phyloP scores from a whole-genome alignment of 2,113 vertebrate genomes.

The Sylvilagus bachmani region DNA sequence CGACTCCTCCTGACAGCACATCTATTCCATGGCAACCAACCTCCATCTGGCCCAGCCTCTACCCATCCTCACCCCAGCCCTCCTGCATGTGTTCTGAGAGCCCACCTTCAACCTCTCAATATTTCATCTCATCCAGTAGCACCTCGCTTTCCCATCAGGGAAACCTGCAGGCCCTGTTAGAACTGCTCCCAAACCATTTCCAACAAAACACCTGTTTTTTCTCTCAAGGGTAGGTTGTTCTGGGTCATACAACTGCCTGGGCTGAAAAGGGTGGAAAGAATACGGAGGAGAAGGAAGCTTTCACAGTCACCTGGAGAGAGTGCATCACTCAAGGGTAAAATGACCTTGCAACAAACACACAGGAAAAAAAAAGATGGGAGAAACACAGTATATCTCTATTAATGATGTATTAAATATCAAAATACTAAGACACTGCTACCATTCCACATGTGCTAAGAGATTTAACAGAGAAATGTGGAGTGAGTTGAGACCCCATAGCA shows the following conservation, averaged over 20 bases:
- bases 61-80: background rate
- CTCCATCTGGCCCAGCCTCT: background rate
- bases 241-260: background rate
- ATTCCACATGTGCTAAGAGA: background rate
- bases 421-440: background rate
- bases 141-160: background rate
- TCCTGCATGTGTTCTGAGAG: fast-evolving
- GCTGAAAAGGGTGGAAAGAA: background rate
- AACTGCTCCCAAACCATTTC: background rate
- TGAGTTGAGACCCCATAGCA: background rate
- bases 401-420: background rate
- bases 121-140: background rate
- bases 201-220: background rate
- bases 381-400: background rate
- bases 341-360: background rate
- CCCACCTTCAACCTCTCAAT: too few species aligned
- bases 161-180: background rate
- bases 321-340: background rate
- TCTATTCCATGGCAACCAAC: background rate
- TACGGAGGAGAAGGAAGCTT: background rate
- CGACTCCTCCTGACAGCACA: background rate
- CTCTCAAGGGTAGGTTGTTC: background rate
- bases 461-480: background rate
- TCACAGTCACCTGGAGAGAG: background rate
- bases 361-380: background rate